Evolutionary conservation across 2,113 vertebrate genomes (phyloP), one percentile per base, ranked within the genome.

Genomic region (Daboia siamensis): DNA sequence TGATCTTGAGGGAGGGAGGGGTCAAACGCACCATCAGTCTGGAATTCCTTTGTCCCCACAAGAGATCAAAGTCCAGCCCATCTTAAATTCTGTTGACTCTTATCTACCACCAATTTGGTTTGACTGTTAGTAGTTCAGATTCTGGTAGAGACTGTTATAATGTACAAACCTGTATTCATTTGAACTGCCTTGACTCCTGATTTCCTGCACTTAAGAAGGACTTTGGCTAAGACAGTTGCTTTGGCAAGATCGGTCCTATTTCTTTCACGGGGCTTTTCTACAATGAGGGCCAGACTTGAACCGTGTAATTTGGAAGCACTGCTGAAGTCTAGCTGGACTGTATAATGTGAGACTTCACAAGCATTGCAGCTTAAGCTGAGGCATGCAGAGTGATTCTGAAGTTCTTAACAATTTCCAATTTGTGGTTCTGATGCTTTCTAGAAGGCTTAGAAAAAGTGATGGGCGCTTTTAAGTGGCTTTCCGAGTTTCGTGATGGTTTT

Each of bases 341-440:
- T 87, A 93, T 91, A 61, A 51, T 1, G 44, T 44, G 21, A 39
- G 64, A 86, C 85, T 80, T 95, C 61, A 33, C 51, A 11, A 6
- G 90, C n/a, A 5, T 91, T 94, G 88, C 11, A 12, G 46, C 10
- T 91, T 87, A 48, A 93, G 94, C 55, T 26, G 10, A n/a, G 56
- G 44, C 61, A 91, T 3, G 7, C 92, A 4, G 69, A 90, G 87
- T 89, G n/a, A 8, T 15, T 91, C 93, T n/a, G 56, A 87, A 84
- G 94, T 95, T 93, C 92, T 92, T 90, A 95, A 33, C 3, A 1
- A 21, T 11, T 55, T 86, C 23, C 96, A 93, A 90, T 93, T 94
- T 86, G 94, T 51, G 90, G 52, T 93, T 96, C 94, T 94, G 48
- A 90, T 24, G 59, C n/a, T 94, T 59, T 86, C 57, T 85, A 85